Evolutionary conservation across 2,888 invertebrate genomes (phyloP), one percentile per base, ranked within the genome.

Genomic region (Argyresthia albistria): DNA sequence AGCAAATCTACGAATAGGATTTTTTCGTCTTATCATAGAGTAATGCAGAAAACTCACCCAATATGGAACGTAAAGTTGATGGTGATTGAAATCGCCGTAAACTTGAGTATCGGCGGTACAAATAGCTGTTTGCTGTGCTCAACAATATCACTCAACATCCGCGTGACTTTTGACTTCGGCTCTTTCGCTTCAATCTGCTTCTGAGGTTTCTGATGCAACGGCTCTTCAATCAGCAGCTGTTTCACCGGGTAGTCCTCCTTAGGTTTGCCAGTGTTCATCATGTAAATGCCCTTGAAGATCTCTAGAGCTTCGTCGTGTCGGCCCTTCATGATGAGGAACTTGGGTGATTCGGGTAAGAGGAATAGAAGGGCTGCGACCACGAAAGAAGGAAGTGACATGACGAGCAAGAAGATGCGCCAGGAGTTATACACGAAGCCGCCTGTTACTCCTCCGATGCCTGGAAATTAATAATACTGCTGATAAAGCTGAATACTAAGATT

Each of bases 41-140:
- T 25, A 25, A 25, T 4, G 25, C 2, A 6, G 25, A 25, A 25
- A 25, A 25, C 88, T 88, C 69, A 93, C 91, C 95, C 97, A 79
- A 97, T 97, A 81, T 97, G 96, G 83, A 97, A 95, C 61, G 96
- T 95, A 73, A 97, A 96, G 73, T 97, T 96, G 70, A 97, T 96
- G 56, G 93, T 92, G 64, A 96, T 93, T 56, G 96, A 95, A 73
- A 96, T 93, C 62, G 92, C 64, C 45, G 95, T 95, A 74, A 95
- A 95, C 68, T 93, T 93, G 59, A 95, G 82, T 64, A 96, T 95
- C 59, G 95, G 95, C 59, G 93, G 91, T 56, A 92, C 89, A 74
- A 96, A 96, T 55, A 95, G 80, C 68, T 93, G 92, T 74, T 92
- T 94, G 80, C 94, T 95, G 79, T 95, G 95, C 59, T 93, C 92